phyloP scores from a whole-genome alignment of 2,888 invertebrate species.

The Nomada lathburiana region DNA sequence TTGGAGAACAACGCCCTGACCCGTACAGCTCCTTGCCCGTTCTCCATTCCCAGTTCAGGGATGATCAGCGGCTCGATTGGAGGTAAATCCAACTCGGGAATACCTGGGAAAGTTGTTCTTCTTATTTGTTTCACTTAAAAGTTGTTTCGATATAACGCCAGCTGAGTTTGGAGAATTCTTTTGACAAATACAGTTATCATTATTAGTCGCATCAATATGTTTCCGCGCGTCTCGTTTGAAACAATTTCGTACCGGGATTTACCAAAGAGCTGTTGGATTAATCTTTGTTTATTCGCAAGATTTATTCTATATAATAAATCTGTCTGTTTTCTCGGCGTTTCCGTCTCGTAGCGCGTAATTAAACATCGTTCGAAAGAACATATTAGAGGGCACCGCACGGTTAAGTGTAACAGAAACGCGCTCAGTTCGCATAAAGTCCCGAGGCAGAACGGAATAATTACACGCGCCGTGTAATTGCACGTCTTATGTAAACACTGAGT shows the following conservation, averaged over 20 bases:
- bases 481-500: constrained; percentile 18
- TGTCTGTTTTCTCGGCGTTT: no score
- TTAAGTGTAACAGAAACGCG: neutral
- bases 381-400: neutral
- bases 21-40: constrained; percentile 91
- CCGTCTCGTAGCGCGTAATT: no score
- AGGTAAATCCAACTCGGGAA: constrained; percentile 90
- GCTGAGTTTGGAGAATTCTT: no score
- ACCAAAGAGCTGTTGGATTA: no score
- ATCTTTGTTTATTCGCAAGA: no score
- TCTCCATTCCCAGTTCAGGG: constrained; percentile 90
- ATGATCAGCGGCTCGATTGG: constrained; percentile 91
- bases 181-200: no score
- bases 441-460: neutral
- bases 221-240: no score
- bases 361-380: neutral
- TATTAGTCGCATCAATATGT: no score
- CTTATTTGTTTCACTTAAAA: no score
- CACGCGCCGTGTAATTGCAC: neutral
- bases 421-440: constrained; percentile 1
- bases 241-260: no score
- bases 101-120: constrained; percentile 84
- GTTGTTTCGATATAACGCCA: neutral
- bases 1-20: constrained; percentile 91
- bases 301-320: no score